These are phyloP conservation scores for Orchesella flavescens DNA, from an alignment of 2,888 invertebrate genomes.

Conservation along the genomic window DNA sequence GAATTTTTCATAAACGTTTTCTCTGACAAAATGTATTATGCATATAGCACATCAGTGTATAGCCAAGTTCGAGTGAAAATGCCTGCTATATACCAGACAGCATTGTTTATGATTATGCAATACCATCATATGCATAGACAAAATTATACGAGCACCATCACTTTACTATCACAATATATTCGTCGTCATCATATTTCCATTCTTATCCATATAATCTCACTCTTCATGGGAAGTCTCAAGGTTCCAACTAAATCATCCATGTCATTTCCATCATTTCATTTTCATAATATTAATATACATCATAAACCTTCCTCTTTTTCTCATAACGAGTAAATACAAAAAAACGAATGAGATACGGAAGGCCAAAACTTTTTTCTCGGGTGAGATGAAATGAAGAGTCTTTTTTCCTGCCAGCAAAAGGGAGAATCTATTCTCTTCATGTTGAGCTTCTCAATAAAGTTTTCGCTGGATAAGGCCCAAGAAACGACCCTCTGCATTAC, in stretches of 20 bases:
- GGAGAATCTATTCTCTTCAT: neutral
- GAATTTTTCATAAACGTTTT: too few species aligned
- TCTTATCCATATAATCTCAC: neutral
- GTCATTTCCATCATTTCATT: slow-evolving; percentile 50
- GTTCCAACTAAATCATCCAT: slow-evolving; percentile 54
- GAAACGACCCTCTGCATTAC: neutral
- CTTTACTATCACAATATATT: slow-evolving; percentile 5
- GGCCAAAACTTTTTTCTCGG: slow-evolving; percentile 25
- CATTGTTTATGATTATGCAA: too few species aligned
- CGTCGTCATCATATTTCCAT: slow-evolving; percentile 23
- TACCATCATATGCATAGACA: too few species aligned
- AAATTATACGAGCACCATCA: neutral
- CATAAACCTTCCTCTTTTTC: slow-evolving; percentile 13
- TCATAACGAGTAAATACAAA: neutral
- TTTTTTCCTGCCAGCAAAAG: slow-evolving; percentile 13
- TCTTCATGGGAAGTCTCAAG: slow-evolving; percentile 44
- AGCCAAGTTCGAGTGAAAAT: too few species aligned
- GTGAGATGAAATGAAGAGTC: slow-evolving; percentile 39
- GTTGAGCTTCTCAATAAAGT: slow-evolving; percentile 1
- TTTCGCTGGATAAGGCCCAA: slow-evolving; percentile 40
- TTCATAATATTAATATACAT: slow-evolving; percentile 44
- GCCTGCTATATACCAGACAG: too few species aligned
- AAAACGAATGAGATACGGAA: neutral
- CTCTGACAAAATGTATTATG: too few species aligned
- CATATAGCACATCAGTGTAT: too few species aligned